Percentiles rank a stretch among this genome's conserved stretches.
phyloP scores from a whole-genome alignment of 2,888 invertebrate species.

The Netelia fuscicornis region DNA sequence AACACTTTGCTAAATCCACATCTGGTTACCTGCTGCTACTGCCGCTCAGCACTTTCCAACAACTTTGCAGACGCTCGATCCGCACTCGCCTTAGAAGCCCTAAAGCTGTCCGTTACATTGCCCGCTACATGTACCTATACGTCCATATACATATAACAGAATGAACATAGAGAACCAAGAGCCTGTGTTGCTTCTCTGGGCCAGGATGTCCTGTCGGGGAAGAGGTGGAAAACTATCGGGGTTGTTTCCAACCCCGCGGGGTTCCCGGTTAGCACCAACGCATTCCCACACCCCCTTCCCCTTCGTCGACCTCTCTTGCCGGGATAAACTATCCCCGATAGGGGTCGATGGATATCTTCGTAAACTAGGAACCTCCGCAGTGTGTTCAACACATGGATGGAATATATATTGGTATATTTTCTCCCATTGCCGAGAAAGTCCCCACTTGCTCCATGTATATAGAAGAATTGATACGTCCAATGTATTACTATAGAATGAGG shows the following conservation, averaged over 20 bases:
- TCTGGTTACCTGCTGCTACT: slow-evolving; percentile 63
- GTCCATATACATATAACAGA: slow-evolving; percentile 26
- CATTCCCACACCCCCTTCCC: slow-evolving; percentile 24
- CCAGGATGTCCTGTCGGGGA: slow-evolving; percentile 36
- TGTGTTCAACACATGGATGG: slow-evolving; percentile 41
- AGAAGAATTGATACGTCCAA: not conserved
- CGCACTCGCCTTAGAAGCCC: slow-evolving; percentile 61
- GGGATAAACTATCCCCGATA: slow-evolving; percentile 68
- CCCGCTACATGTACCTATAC: slow-evolving; percentile 14
- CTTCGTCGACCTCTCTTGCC: not conserved
- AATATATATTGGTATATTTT: slow-evolving; percentile 59
- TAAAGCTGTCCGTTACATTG: slow-evolving; percentile 68
- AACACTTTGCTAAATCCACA: slow-evolving; percentile 71
- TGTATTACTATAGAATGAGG: not conserved
- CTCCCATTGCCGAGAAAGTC: slow-evolving; percentile 42
- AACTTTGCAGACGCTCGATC: slow-evolving; percentile 51
- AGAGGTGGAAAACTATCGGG: slow-evolving; percentile 55
- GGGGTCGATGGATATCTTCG: slow-evolving; percentile 66
- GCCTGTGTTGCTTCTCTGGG: slow-evolving; percentile 42
- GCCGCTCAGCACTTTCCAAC: slow-evolving; percentile 63
- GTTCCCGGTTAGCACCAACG: slow-evolving; percentile 49
- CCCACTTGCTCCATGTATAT: slow-evolving; percentile 19
- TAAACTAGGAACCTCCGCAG: slow-evolving; percentile 54
- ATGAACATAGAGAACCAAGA: slow-evolving; percentile 13
- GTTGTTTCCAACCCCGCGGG: slow-evolving; percentile 50